Percentiles rank a stretch among this genome's conserved stretches.
Evolutionary conservation across 2,797 vertebrate species (phyloP).

Genomic region (Onychomys leucogaster): DNA sequence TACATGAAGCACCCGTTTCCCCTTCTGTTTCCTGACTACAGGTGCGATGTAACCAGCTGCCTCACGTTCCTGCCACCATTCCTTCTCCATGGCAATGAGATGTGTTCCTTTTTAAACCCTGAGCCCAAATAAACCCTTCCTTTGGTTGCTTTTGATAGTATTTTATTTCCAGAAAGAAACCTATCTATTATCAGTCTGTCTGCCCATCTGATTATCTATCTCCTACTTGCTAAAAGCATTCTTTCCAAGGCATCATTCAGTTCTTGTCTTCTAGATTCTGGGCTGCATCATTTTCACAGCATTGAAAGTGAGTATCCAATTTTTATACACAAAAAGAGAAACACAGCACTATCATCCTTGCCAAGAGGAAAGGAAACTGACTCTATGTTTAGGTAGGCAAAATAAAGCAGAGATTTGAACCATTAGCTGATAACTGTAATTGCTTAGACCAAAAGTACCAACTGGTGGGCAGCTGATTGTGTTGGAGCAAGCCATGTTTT

Average conservation of each 20-base stretch:
- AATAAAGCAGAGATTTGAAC: not conserved
- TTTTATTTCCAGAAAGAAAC: not conserved
- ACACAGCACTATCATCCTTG: not conserved
- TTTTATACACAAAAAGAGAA: not conserved
- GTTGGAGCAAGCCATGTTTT: not conserved
- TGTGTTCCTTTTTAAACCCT: not conserved
- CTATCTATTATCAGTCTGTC: not conserved
- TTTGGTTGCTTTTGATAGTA: not conserved
- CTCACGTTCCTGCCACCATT: not conserved
- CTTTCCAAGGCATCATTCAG: not conserved
- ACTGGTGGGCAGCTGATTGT: not conserved
- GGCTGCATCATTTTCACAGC: not conserved
- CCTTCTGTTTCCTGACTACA: not conserved
- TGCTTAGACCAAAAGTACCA: not conserved
- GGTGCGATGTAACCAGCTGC: not conserved
- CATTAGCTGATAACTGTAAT: not conserved
- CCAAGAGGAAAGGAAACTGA: not conserved
- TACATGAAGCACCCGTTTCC: not conserved
- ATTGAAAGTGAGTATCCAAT: not conserved
- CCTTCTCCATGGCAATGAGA: not conserved
- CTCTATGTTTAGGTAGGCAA: not conserved
- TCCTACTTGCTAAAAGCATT: not conserved
- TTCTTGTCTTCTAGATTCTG: not conserved
- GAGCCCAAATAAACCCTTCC: not conserved
- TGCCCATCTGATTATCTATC: not conserved